phyloP scores from a whole-genome alignment of 1,140 invertebrate species.

The Eumeta japonica region DNA sequence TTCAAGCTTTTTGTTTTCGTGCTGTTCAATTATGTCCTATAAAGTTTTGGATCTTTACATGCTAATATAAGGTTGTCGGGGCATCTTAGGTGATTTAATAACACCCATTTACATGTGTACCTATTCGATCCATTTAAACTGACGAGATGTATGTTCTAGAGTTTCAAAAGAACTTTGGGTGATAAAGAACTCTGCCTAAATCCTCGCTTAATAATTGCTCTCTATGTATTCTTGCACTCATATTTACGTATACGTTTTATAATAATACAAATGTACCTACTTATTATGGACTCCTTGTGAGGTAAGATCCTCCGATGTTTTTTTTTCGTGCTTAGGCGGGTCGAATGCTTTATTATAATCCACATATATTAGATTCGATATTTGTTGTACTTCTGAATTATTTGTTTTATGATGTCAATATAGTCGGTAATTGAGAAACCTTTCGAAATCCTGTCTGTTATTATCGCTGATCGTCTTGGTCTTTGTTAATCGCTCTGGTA shows the following conservation, averaged over 20 bases:
- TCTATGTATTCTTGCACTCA: too few relatives aligned
- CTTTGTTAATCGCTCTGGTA: too few relatives aligned
- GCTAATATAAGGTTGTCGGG: slow-evolving; percentile 13
- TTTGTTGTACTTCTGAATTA: slow-evolving; percentile 14
- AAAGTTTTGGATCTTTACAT: slow-evolving; percentile 7
- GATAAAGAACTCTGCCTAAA: too few relatives aligned
- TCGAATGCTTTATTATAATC: slow-evolving; percentile 18
- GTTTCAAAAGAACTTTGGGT: too few relatives aligned
- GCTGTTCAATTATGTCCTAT: too few relatives aligned
- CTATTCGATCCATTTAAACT: slow-evolving; percentile 12
- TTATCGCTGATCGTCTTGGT: too few relatives aligned
- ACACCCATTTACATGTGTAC: slow-evolving; percentile 13
- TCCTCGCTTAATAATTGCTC: slow-evolving; percentile 14
- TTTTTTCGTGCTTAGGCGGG: slow-evolving; percentile 9
- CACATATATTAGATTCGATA: slow-evolving; percentile 10
- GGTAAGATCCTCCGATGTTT: slow-evolving; percentile 12
- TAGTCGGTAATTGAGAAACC: too few relatives aligned
- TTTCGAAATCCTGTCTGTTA: too few relatives aligned
- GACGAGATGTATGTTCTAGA: slow-evolving; percentile 13
- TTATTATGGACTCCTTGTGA: slow-evolving; percentile 9
- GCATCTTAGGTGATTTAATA: slow-evolving; percentile 14
- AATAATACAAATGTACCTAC: slow-evolving; percentile 13
- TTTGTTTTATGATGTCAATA: slow-evolving; percentile 12
- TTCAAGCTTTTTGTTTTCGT: too few relatives aligned
- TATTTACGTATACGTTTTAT: too few relatives aligned